Evolutionary conservation across 1,140 invertebrate genomes (phyloP).

Genomic region (Cydia fagiglandana): DNA sequence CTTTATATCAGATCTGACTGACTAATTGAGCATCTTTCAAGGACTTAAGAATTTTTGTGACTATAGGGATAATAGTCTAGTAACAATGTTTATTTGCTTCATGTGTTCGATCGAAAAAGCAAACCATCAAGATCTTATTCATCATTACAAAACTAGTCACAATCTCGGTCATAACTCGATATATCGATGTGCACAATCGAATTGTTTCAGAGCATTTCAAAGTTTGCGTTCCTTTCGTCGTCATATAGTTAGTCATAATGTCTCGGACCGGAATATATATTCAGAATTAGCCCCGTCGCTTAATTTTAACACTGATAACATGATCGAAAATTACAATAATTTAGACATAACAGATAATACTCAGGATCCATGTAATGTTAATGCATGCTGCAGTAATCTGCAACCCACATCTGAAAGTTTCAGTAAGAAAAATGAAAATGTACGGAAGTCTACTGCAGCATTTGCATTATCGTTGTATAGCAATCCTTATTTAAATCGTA

Average conservation of each 20-base stretch:
- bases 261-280: not conserved
- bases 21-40: not conserved
- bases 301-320: not conserved
- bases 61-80: not conserved
- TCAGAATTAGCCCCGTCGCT: not conserved
- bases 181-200: not conserved
- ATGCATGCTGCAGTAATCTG: too few species aligned
- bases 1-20: not conserved
- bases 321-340: not conserved
- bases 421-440: too few species aligned
- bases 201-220: conserved; percentile 4
- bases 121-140: not conserved
- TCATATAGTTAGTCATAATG: conserved; percentile 1
- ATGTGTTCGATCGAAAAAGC: not conserved
- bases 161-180: not conserved
- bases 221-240: not conserved
- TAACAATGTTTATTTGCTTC: conserved; percentile 4
- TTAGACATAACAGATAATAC: not conserved
- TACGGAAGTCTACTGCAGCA: too few species aligned
- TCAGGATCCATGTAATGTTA: not conserved
- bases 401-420: too few species aligned
- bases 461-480: too few species aligned
- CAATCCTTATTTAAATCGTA: too few species aligned
- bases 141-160: conserved; percentile 4
- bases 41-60: not conserved